These are phyloP conservation scores for Dyspetes luteomarginatus DNA, from an alignment of 2,888 invertebrate species.

Conservation along the genomic window DNA sequence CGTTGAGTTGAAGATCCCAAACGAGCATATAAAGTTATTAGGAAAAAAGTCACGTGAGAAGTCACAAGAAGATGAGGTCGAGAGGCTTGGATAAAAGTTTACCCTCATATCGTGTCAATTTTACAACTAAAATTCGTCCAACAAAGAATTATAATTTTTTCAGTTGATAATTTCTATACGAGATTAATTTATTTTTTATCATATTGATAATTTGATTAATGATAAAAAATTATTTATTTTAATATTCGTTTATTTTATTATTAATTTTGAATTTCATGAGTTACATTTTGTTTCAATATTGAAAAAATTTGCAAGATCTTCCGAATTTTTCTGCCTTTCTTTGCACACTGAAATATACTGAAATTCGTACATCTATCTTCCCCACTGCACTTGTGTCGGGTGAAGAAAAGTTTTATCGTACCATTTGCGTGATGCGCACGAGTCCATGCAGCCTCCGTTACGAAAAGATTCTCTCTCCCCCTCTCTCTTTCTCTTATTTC, in stretches of 20 bases:
- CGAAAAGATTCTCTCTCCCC: neutral
- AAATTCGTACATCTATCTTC: neutral
- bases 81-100: neutral
- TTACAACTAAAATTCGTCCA: neutral
- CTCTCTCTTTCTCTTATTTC: slow-evolving; percentile 26
- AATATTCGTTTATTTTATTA: too few relatives aligned
- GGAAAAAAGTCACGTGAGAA: slow-evolving; percentile 17
- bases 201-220: too few relatives aligned
- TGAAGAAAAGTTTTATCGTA: slow-evolving; percentile 51
- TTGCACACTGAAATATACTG: neutral
- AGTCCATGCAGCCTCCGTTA: neutral
- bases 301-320: neutral
- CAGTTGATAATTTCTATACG: too few relatives aligned
- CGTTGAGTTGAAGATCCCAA: slow-evolving; percentile 35
- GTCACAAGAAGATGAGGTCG: slow-evolving; percentile 1
- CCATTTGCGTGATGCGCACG: neutral
- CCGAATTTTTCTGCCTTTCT: neutral
- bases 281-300: neutral
- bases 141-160: too few relatives aligned
- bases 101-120: neutral
- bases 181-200: too few relatives aligned
- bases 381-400: neutral
- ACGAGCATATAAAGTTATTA: slow-evolving; percentile 41
- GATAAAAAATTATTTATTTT: too few relatives aligned
- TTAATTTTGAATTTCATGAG: neutral